These are phyloP conservation scores for Oxyruncus cristatus DNA, from an alignment of 2,113 vertebrate species.

Conservation along the genomic window DNA sequence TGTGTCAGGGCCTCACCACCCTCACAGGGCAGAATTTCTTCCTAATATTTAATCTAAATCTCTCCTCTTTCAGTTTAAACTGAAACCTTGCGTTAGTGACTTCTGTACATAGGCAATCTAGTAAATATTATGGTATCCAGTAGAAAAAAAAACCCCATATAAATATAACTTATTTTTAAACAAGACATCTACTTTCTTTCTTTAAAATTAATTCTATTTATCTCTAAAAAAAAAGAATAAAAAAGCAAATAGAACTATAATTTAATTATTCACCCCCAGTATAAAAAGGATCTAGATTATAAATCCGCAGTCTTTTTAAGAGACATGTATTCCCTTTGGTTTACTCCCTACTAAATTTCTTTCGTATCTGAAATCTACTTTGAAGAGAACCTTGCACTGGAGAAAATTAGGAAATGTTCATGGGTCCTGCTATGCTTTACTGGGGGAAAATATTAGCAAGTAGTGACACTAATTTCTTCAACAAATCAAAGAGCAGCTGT, in stretches of 20 bases:
- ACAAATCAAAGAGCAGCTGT: not conserved
- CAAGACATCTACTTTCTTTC: not conserved
- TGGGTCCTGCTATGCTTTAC: not conserved
- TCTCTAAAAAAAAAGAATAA: not conserved
- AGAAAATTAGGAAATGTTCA: not conserved
- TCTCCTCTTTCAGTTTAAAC: not conserved
- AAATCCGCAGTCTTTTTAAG: not conserved
- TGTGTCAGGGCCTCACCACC: fast-evolving
- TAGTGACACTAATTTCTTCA: not conserved
- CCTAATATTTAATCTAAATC: not conserved
- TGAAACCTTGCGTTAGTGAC: not conserved
- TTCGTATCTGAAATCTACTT: not conserved
- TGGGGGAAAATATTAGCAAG: not conserved
- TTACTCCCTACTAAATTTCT: not conserved
- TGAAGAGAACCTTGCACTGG: not conserved
- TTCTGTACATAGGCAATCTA: not conserved
- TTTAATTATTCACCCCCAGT: not conserved
- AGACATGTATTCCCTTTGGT: not conserved
- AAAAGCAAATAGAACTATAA: not conserved
- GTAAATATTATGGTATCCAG: not conserved
- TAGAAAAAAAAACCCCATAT: not conserved
- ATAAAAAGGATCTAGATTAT: not conserved
- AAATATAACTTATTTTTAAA: not conserved
- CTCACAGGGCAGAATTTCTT: not conserved
- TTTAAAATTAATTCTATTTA: not conserved